phyloP scores from a whole-genome alignment of 1,140 invertebrate species.

The Rhagoletis zephyria region DNA sequence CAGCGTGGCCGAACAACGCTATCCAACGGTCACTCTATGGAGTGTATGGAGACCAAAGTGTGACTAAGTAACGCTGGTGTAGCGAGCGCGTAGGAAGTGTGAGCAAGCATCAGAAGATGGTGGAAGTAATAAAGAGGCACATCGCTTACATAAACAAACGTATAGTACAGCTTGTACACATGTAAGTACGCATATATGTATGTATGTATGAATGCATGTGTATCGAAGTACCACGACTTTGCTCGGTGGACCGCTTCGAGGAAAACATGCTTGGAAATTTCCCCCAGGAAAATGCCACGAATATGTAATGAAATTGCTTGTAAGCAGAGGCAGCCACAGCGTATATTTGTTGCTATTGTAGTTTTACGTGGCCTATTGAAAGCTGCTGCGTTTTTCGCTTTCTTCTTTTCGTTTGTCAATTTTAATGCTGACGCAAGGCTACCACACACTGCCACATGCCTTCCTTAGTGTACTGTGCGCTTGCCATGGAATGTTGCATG shows the following conservation, averaged over 20 bases:
- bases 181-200: too few relatives aligned
- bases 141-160: too few relatives aligned
- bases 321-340: too few relatives aligned
- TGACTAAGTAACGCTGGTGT: background rate
- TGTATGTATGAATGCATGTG: too few relatives aligned
- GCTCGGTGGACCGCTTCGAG: background rate
- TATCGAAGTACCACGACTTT: too few relatives aligned
- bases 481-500: slow-evolving; percentile 12
- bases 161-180: too few relatives aligned
- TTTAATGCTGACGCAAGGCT: background rate
- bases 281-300: background rate
- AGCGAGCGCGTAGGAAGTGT: background rate
- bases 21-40: background rate
- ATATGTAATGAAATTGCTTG: background rate
- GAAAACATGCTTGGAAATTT: background rate
- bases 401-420: background rate
- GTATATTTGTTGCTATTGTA: background rate
- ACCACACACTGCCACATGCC: background rate
- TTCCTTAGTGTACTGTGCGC: background rate
- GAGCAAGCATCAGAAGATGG: background rate
- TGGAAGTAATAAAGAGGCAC: too few relatives aligned
- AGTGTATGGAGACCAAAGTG: background rate
- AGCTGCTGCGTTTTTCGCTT: background rate
- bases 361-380: background rate
- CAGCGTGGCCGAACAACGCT: background rate